Evolutionary conservation across 2,888 invertebrate genomes (phyloP).

Genomic region (Rhimphoctona megacephalus): DNA sequence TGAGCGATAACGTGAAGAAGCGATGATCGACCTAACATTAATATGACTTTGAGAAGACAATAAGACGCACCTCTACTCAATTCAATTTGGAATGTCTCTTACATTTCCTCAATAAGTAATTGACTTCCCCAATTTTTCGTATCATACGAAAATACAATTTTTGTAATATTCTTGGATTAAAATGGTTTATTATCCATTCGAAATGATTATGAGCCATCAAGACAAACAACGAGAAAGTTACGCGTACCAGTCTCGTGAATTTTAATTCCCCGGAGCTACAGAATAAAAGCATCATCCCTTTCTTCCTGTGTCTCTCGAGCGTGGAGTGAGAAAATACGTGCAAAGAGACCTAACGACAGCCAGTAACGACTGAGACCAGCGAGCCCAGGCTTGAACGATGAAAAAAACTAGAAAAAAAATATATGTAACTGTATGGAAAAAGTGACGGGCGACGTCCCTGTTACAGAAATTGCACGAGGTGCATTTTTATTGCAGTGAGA

Average conservation of each 20-base stretch:
- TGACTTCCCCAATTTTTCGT: background rate
- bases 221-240: slow-evolving; percentile 2
- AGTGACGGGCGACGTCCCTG: slow-evolving; percentile 60
- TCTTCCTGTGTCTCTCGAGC: background rate
- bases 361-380: slow-evolving; percentile 51
- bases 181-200: background rate
- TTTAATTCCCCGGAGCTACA: slow-evolving; percentile 62
- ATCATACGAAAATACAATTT: background rate
- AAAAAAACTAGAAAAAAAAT: slow-evolving; percentile 20
- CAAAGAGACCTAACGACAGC: slow-evolving; percentile 58
- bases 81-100: background rate
- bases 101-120: background rate
- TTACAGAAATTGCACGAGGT: slow-evolving; percentile 67
- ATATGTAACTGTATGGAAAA: slow-evolving; percentile 37
- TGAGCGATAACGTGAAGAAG: background rate
- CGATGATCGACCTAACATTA: background rate
- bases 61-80: background rate
- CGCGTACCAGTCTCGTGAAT: slow-evolving; percentile 47
- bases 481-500: slow-evolving; percentile 60
- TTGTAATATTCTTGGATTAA: slow-evolving; percentile 1
- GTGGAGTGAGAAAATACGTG: slow-evolving; percentile 66
- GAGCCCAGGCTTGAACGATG: slow-evolving; percentile 61
- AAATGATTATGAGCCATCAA: slow-evolving; percentile 32
- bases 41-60: background rate
- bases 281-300: slow-evolving; percentile 31